These are phyloP conservation scores for Xyrichtys novacula DNA, from an alignment of 2,797 vertebrate genomes.

Conservation along the genomic window DNA sequence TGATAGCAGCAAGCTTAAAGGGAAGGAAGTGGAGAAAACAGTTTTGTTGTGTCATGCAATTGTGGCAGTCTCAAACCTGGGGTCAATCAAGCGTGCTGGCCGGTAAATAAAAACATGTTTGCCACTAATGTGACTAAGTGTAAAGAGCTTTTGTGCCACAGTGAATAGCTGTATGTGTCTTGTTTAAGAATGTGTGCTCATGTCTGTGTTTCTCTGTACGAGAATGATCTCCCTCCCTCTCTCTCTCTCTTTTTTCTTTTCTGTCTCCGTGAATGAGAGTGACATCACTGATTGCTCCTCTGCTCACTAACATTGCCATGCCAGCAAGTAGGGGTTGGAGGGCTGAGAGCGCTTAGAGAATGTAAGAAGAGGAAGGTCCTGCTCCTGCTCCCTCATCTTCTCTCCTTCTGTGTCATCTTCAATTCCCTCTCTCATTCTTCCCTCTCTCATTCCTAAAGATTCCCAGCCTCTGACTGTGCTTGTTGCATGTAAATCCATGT, in stretches of 20 bases:
- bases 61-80: neutral
- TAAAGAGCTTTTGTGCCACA: constrained; percentile 16
- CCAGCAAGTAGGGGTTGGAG: constrained; percentile 33
- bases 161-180: constrained; percentile 53
- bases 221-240: constrained; percentile 45
- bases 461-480: constrained; percentile 26
- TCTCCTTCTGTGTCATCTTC: constrained; percentile 19
- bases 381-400: neutral
- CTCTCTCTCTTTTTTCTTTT: constrained; percentile 6
- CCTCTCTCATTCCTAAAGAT: constrained; percentile 17
- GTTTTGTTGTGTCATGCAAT: neutral
- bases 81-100: constrained; percentile 11
- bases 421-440: constrained; percentile 19
- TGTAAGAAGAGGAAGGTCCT: constrained; percentile 24
- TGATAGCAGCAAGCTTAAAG: constrained; percentile 32
- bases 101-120: constrained; percentile 24
- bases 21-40: neutral
- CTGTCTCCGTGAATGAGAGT: constrained; percentile 60
- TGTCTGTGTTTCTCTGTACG: constrained; percentile 39
- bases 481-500: constrained; percentile 40
- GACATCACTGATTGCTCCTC: constrained; percentile 53
- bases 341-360: constrained; percentile 32
- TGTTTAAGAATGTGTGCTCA: constrained; percentile 40
- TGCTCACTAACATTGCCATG: constrained; percentile 41
- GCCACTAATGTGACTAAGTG: constrained; percentile 19